Evolutionary conservation across 2,113 vertebrate species (phyloP).

Genomic region (Grantiella picta): DNA sequence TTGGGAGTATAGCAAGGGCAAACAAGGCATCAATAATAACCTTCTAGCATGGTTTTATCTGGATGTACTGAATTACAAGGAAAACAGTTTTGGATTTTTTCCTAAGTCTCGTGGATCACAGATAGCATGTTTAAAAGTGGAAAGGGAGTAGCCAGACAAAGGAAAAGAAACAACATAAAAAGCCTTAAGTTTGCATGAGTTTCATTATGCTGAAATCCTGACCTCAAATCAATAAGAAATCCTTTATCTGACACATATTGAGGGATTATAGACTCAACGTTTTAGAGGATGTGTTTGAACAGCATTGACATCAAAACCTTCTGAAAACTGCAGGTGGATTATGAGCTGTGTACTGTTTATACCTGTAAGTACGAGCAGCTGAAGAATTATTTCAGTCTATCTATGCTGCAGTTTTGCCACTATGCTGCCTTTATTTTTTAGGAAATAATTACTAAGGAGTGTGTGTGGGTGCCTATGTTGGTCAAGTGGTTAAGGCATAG

Average conservation of each 20-base stretch:
- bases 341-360: constrained; percentile 44
- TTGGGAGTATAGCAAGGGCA: background rate
- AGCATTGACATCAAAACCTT: constrained; percentile 44
- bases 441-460: background rate
- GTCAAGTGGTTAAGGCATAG: background rate
- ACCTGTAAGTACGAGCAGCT: constrained; percentile 19
- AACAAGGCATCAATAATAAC: constrained; percentile 58
- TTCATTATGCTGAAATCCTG: constrained; percentile 39
- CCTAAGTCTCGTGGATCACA: constrained; percentile 34
- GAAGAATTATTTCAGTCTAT: constrained; percentile 18
- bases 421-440: background rate
- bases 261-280: constrained; percentile 46
- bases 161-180: constrained; percentile 33
- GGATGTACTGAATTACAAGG: constrained; percentile 50
- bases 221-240: constrained; percentile 52
- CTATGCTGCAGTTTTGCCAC: background rate
- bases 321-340: constrained; percentile 56
- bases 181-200: constrained; percentile 51
- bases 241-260: constrained; percentile 47
- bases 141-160: constrained; percentile 27
- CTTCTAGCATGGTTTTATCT: constrained; percentile 41
- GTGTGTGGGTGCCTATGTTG: background rate
- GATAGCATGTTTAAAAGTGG: constrained; percentile 13
- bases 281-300: constrained; percentile 43
- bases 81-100: constrained; percentile 46